Evolutionary conservation across 2,113 vertebrate species (phyloP).

Genomic region (Sitta europaea): DNA sequence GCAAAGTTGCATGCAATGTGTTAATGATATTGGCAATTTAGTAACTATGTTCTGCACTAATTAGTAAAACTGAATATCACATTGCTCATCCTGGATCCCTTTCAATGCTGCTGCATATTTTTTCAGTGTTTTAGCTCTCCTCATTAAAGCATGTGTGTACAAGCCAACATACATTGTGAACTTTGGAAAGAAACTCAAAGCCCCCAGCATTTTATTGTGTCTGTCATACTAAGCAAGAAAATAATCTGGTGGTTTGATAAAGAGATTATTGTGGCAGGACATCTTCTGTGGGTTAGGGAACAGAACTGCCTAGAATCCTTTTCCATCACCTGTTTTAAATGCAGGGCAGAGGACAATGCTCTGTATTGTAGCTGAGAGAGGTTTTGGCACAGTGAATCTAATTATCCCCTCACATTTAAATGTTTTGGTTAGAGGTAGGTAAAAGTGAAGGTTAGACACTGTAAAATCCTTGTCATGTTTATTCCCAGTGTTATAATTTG

Average conservation of each 20-base stretch:
- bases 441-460: neutral
- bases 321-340: neutral
- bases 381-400: neutral
- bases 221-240: slow-evolving; percentile 24
- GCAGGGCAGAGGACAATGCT: neutral
- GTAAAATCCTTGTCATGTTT: neutral
- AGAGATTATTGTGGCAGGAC: slow-evolving; percentile 34
- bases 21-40: slow-evolving; percentile 50
- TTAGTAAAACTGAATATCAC: slow-evolving; percentile 21
- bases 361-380: neutral
- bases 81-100: slow-evolving; percentile 57
- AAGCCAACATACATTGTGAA: slow-evolving; percentile 38
- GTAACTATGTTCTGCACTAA: slow-evolving; percentile 35
- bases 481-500: neutral
- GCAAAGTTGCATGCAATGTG: slow-evolving; percentile 26
- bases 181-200: slow-evolving; percentile 36
- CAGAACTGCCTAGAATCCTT: neutral
- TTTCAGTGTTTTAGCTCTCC: slow-evolving; percentile 1
- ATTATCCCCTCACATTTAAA: neutral
- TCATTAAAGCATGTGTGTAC: slow-evolving; percentile 20
- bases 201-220: slow-evolving; percentile 10
- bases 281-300: neutral
- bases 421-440: neutral
- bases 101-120: slow-evolving; percentile 23
- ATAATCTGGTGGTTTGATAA: slow-evolving; percentile 26